Percentiles rank a stretch among this genome's conserved stretches.
Conservation (phyloP, 2,888 invertebrate genomes). For the Taphrorychus bicolor region DNA sequence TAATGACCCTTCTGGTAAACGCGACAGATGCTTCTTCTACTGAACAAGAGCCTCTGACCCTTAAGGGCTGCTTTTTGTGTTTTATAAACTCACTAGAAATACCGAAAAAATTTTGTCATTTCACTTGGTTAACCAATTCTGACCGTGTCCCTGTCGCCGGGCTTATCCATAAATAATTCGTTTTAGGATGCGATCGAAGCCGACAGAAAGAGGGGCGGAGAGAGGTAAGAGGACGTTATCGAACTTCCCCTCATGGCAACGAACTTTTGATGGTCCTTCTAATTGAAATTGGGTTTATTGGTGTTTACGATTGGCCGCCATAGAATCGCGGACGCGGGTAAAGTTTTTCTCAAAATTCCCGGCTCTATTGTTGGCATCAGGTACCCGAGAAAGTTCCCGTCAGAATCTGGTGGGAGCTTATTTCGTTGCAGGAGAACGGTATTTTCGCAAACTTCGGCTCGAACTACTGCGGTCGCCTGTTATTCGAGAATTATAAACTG, state of each 20-base stretch:
- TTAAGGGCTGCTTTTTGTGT: no score
- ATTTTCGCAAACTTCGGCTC: conserved; percentile 46
- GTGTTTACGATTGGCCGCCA: background rate
- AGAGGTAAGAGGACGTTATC: background rate
- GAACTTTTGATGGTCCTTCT: conserved; percentile 1
- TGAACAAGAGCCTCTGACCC: no score
- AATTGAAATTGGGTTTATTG: background rate
- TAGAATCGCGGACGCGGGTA: background rate
- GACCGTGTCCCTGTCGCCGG: background rate
- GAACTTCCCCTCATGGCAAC: background rate
- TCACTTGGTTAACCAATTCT: background rate
- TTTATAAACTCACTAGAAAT: no score
- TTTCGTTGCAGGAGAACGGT: conserved; percentile 30
- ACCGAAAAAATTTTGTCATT: background rate
- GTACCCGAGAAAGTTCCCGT: background rate
- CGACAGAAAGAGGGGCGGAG: background rate
- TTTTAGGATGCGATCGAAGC: background rate
- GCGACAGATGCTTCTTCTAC: no score
- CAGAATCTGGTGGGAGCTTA: background rate
- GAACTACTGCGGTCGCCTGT: conserved; percentile 46
- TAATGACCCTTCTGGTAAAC: no score
- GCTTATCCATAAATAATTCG: background rate
- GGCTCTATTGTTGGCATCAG: background rate
- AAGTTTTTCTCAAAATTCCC: background rate
- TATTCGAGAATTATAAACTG: conserved; percentile 47